Conservation (phyloP, 2,888 invertebrate species). For the Drosophila emarginata region DNA sequence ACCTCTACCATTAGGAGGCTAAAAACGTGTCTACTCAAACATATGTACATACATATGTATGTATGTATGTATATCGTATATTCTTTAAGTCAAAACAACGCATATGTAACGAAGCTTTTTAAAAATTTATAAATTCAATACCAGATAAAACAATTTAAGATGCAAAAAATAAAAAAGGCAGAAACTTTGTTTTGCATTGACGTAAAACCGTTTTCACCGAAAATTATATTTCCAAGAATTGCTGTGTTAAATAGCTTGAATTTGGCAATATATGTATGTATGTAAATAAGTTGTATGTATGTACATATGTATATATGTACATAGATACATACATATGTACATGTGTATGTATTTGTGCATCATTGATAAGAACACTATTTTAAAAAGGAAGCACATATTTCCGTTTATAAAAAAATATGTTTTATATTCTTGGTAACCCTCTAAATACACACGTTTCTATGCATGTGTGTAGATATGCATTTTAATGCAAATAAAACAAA, state of each 20-base stretch:
- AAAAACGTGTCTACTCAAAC: slow-evolving; percentile 47
- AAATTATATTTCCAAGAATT: slow-evolving; percentile 5
- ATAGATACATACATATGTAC: neutral
- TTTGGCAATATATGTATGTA: too few relatives aligned
- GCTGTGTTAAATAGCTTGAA: neutral
- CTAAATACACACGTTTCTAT: too few relatives aligned
- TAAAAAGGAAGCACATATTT: too few relatives aligned
- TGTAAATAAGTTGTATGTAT: too few relatives aligned
- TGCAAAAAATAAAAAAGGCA: slow-evolving; percentile 28
- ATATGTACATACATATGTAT: slow-evolving; percentile 9
- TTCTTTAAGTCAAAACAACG: slow-evolving; percentile 11
- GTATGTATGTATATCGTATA: neutral
- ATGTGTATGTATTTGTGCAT: neutral
- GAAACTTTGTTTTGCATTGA: slow-evolving; percentile 45
- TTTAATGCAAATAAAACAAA: too few relatives aligned
- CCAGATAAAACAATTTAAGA: slow-evolving; percentile 14
- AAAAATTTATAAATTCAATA: slow-evolving; percentile 32
- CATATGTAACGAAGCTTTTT: slow-evolving; percentile 35
- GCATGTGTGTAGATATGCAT: too few relatives aligned
- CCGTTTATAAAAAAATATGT: too few relatives aligned
- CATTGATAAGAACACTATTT: too few relatives aligned
- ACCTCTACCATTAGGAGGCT: slow-evolving; percentile 26
- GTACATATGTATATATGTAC: neutral
- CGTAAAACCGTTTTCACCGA: slow-evolving; percentile 19
- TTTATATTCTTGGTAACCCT: too few relatives aligned